Percentiles rank a stretch among this genome's conserved stretches.
phyloP scores from a whole-genome alignment of 2,113 vertebrate species.

The Clarias batrachus region DNA sequence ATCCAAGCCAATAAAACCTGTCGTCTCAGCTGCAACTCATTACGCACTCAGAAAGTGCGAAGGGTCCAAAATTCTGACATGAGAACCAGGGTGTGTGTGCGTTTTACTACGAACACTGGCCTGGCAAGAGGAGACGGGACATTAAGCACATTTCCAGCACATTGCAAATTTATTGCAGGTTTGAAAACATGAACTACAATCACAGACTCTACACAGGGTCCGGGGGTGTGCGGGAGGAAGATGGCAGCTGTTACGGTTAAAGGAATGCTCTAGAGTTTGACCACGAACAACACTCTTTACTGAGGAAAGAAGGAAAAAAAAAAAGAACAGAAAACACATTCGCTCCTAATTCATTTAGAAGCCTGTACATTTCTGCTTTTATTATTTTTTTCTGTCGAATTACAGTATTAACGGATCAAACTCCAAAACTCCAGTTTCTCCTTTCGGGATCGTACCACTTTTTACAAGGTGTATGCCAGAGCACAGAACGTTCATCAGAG shows the following conservation, averaged over 20 bases:
- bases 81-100: background rate
- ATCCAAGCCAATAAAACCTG: constrained; percentile 63
- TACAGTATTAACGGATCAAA: background rate
- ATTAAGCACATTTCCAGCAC: constrained; percentile 41
- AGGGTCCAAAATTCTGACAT: constrained; percentile 21
- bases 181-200: background rate
- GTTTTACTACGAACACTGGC: background rate
- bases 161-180: constrained; percentile 6
- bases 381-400: background rate
- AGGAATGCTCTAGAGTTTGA: background rate
- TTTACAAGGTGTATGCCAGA: background rate
- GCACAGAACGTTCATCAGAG: background rate
- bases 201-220: background rate
- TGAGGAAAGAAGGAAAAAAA: background rate
- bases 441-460: background rate
- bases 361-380: background rate
- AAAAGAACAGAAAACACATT: background rate
- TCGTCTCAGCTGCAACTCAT: constrained; percentile 73
- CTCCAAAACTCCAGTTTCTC: background rate
- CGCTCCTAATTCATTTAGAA: background rate
- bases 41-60: constrained; percentile 54
- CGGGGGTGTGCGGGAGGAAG: background rate
- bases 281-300: background rate
- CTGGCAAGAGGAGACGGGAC: constrained; percentile 26
- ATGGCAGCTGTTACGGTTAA: background rate